Evolutionary conservation across 2,888 invertebrate species (phyloP), one percentile per base, ranked within the genome.

Genomic region (Drosophila fulvimacula): DNA sequence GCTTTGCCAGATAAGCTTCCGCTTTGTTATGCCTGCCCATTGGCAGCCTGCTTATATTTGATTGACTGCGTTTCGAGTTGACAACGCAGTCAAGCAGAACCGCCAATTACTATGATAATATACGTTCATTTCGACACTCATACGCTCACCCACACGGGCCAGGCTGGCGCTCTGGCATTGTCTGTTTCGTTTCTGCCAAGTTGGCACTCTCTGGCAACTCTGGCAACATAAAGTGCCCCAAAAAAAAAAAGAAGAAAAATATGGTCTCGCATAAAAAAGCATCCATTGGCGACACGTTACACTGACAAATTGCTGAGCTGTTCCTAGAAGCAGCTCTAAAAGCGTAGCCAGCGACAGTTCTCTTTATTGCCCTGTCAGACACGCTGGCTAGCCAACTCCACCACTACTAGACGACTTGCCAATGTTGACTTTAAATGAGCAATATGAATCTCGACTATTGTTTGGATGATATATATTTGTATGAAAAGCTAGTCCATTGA

Each of bases 281-380:
- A 24, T 76, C 82, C 86, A 89, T 84, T 87, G 89, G 64, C 75
- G 62, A 77, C 81, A 79, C 84, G 71, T 87, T 85, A 87, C 72
- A 68, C 67, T 81, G 88, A 89, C 83, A 83, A 89, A 83, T 84
- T 87, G 73, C 82, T 51, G 69, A 82, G 61, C 59, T 52, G 51
- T 41, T 38, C 10, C 56, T 30, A 60, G 42, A 15, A 46, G 13
- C 30, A 63, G 51, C 61, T 58, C 38, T 46, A 41, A 48, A 39
- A 48, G 44, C 53, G 44, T 10, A 42, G 38, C 51, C 42, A 38
- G 44, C 38, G 57, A 44, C 48, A 34, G 15, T 48, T 15, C 17
- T 41, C 7, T 75, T 75, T 75, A 79, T 68, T 32, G 74, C 74
- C 41, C 6, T 44, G 44, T 49, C 39, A 58, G 36, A 46, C 41